Evolutionary conservation across 1,140 invertebrate genomes (phyloP).

Genomic region (Neodiprion lecontei): DNA sequence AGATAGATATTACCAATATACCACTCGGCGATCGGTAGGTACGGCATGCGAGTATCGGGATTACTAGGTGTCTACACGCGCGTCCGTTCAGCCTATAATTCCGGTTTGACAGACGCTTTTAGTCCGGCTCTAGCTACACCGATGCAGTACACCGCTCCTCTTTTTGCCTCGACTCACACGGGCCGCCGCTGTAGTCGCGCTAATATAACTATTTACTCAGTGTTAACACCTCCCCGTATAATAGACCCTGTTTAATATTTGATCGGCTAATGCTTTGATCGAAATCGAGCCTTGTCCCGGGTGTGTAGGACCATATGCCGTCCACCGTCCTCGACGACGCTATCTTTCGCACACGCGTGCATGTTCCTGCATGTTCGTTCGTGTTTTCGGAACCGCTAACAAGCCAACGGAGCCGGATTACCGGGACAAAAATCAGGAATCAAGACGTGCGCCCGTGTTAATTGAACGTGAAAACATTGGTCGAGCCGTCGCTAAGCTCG

Average conservation of each 20-base stretch:
- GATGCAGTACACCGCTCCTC: too few relatives aligned
- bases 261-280: constrained; percentile 9
- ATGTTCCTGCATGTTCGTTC: too few relatives aligned
- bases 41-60: too few relatives aligned
- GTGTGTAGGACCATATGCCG: background rate
- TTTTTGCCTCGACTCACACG: background rate
- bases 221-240: background rate
- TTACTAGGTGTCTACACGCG: background rate
- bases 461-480: too few relatives aligned
- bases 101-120: too few relatives aligned
- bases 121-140: too few relatives aligned
- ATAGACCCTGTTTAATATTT: background rate
- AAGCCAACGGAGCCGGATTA: too few relatives aligned
- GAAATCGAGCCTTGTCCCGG: background rate
- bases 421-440: too few relatives aligned
- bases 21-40: background rate
- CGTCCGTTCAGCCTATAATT: background rate
- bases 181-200: background rate
- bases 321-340: background rate
- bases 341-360: background rate
- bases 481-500: too few relatives aligned
- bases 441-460: too few relatives aligned
- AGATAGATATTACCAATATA: constrained; percentile 1
- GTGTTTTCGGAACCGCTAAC: too few relatives aligned
- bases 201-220: background rate